These are phyloP conservation scores for Eudasyphora cyanicolor DNA, from an alignment of 2,888 invertebrate genomes.

Conservation along the genomic window DNA sequence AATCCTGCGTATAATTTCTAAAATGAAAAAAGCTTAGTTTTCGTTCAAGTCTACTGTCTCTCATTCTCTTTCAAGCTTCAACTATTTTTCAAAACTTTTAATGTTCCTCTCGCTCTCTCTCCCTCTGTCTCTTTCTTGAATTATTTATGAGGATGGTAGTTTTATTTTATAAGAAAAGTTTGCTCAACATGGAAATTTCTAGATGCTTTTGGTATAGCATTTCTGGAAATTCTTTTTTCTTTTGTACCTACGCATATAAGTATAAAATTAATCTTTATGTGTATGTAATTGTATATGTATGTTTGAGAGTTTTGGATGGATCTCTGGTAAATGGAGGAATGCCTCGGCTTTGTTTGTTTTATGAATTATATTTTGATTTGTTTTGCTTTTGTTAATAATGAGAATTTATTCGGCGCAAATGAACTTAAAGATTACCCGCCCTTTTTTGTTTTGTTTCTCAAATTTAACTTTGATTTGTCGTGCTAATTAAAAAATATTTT, in stretches of 20 bases:
- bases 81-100: not conserved
- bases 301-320: slow-evolving; percentile 5
- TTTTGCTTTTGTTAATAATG: not conserved
- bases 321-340: slow-evolving; percentile 48
- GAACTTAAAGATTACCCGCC: slow-evolving; percentile 68
- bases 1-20: no score
- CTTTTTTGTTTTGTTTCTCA: slow-evolving; percentile 68
- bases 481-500: slow-evolving; percentile 21
- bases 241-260: not conserved
- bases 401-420: not conserved
- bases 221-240: slow-evolving; percentile 1
- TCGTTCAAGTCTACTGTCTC: not conserved
- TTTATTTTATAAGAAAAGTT: not conserved
- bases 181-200: slow-evolving; percentile 39
- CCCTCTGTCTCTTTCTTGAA: not conserved
- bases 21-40: no score
- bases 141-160: not conserved
- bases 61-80: not conserved
- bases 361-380: not conserved
- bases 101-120: not conserved
- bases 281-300: not conserved
- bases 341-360: slow-evolving; percentile 41
- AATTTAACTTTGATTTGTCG: slow-evolving; percentile 58
- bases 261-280: not conserved
- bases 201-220: not conserved